A percentile compares a stretch with the other conserved stretches of the same genome.
Evolutionary conservation across 2,888 invertebrate genomes (phyloP).

Genomic region (Autographa gamma): DNA sequence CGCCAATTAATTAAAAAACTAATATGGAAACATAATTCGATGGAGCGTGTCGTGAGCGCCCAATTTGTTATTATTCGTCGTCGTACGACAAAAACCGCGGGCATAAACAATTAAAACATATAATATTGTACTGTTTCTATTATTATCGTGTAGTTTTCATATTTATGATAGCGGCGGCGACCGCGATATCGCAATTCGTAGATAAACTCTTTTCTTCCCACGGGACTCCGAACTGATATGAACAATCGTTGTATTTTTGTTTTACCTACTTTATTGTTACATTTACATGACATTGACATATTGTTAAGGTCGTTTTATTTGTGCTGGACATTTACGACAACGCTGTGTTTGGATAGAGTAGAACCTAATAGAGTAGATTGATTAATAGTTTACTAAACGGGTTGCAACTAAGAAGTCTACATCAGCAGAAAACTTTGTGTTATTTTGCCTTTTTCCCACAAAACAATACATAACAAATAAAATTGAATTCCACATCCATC

Average conservation of each 20-base stretch:
- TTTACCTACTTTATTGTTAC: conserved; percentile 45
- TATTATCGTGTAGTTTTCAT: conserved; percentile 72
- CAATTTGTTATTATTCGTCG: conserved; percentile 78
- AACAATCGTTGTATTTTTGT: conserved; percentile 35
- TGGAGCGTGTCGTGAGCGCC: conserved; percentile 69
- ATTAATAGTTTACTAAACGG: too few species aligned
- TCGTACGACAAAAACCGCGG: conserved; percentile 77
- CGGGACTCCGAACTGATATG: conserved; percentile 73
- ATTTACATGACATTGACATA: conserved; percentile 16
- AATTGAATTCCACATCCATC: conserved; percentile 55
- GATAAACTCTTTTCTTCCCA: conserved; percentile 84
- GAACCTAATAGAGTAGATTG: too few species aligned
- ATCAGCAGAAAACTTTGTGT: not conserved
- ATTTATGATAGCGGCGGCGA: conserved; percentile 68
- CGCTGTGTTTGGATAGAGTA: not conserved
- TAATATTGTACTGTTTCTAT: conserved; percentile 66
- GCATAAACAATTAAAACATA: conserved; percentile 78
- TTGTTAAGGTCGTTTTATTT: conserved; percentile 27
- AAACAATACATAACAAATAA: conserved; percentile 38
- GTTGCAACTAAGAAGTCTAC: not conserved
- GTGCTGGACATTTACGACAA: not conserved
- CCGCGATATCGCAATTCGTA: conserved; percentile 70
- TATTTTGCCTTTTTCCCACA: conserved; percentile 17
- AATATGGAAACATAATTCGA: conserved; percentile 75
- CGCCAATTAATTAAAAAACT: conserved; percentile 67